phyloP scores from a whole-genome alignment of 2,888 invertebrate genomes.

The Spisula subtruncata region DNA sequence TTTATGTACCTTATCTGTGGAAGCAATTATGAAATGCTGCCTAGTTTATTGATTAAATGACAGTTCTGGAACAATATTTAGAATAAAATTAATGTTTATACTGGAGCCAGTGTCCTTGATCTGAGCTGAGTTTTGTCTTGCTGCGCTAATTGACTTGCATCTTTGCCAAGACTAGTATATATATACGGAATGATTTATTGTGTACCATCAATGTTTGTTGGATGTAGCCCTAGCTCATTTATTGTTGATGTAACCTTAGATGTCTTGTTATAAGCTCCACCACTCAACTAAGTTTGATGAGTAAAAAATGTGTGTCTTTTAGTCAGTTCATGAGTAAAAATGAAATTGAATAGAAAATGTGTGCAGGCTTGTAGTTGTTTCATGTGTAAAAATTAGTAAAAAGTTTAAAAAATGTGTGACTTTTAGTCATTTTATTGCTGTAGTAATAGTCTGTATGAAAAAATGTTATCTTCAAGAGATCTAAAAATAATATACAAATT shows the following conservation, averaged over 20 bases:
- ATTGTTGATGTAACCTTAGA: not conserved
- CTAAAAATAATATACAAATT: no score
- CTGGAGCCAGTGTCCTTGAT: not conserved
- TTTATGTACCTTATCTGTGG: not conserved
- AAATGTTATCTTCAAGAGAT: no score
- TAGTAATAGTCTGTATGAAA: no score
- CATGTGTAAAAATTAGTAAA: no score
- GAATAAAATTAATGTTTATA: conserved; percentile 1
- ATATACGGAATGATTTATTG: not conserved
- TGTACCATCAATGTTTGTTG: not conserved
- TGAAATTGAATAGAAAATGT: no score
- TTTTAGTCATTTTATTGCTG: no score
- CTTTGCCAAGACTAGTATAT: conserved; percentile 15
- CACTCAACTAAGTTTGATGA: not conserved
- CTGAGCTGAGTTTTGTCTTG: conserved; percentile 24
- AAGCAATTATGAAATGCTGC: conserved; percentile 1
- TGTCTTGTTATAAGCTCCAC: not conserved
- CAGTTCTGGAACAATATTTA: conserved; percentile 14
- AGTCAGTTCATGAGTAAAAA: no score
- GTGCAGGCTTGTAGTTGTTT: no score
- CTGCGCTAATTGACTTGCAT: conserved; percentile 45
- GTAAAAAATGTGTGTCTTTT: not conserved
- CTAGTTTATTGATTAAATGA: conserved; percentile 14
- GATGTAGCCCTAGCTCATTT: not conserved
- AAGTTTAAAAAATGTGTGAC: no score